phyloP scores from a whole-genome alignment of 2,113 vertebrate genomes.

The Ia io region DNA sequence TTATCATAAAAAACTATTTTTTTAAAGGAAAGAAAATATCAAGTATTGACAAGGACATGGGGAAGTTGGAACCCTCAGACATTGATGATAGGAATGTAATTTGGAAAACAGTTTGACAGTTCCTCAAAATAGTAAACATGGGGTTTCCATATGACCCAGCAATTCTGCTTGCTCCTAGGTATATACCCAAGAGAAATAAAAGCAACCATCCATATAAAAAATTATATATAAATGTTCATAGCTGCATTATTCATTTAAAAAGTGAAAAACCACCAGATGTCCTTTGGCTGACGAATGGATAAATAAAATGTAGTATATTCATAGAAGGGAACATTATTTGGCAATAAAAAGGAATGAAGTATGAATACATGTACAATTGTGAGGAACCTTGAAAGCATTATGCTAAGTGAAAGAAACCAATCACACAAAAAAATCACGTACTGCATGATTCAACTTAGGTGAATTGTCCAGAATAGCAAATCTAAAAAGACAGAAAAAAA shows the following conservation, averaged over 20 bases:
- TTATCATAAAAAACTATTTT: not conserved
- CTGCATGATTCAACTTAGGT: not conserved
- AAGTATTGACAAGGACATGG: not conserved
- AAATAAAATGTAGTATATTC: not conserved
- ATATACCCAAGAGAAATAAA: not conserved
- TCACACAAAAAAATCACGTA: not conserved
- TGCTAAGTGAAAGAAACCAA: not conserved
- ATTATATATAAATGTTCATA: not conserved
- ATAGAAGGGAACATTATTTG: not conserved
- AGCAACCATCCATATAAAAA: not conserved
- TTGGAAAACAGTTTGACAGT: not conserved
- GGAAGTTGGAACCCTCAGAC: not conserved
- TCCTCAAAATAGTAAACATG: not conserved
- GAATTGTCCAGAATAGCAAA: not conserved
- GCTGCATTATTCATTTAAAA: not conserved
- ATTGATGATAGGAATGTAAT: not conserved
- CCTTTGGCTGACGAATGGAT: not conserved
- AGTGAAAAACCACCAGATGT: not conserved
- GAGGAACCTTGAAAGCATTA: not conserved
- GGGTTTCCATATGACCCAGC: not conserved
- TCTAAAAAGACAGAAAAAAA: not conserved
- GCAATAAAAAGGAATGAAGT: not conserved
- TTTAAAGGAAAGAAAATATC: not conserved
- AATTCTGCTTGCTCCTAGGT: not conserved
- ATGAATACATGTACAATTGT: not conserved